Conservation (phyloP, 2,797 vertebrate species). For the Clarias fuscus region DNA sequence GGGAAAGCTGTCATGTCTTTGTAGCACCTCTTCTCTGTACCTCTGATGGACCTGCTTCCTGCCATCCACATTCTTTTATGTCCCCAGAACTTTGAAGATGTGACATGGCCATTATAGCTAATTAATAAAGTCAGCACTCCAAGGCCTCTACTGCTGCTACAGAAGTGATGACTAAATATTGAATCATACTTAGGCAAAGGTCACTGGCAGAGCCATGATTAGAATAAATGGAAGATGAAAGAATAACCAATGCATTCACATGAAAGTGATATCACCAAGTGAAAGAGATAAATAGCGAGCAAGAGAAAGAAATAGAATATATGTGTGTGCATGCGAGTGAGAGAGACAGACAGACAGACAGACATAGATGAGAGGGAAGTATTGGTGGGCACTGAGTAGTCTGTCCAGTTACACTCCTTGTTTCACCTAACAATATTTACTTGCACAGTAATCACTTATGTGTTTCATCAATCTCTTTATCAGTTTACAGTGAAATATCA, state of each 20-base stretch:
- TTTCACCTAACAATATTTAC: not conserved
- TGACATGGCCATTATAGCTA: constrained; percentile 26
- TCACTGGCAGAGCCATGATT: constrained; percentile 17
- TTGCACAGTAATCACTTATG: not conserved
- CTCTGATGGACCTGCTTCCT: constrained; percentile 11
- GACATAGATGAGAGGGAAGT: not conserved
- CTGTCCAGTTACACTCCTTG: too few species aligned
- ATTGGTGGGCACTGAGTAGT: constrained; percentile 1
- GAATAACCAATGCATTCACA: constrained; percentile 5
- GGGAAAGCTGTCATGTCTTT: constrained; percentile 14
- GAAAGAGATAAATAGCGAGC: constrained; percentile 13
- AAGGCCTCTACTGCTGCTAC: not conserved
- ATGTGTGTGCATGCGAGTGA: not conserved
- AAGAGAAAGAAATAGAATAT: constrained; percentile 14
- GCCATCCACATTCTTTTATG: constrained; percentile 20
- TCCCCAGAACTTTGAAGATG: constrained; percentile 21
- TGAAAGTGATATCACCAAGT: constrained; percentile 26
- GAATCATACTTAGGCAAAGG: constrained; percentile 41
- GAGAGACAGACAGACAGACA: too few species aligned
- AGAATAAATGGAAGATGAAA: constrained; percentile 34
- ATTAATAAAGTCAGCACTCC: constrained; percentile 37
- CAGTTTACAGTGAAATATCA: not conserved
- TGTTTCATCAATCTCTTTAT: not conserved
- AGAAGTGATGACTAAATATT: constrained; percentile 28
- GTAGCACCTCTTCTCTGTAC: not conserved